Conservation (phyloP, 2,797 vertebrate genomes). For the Danionella dracula region DNA sequence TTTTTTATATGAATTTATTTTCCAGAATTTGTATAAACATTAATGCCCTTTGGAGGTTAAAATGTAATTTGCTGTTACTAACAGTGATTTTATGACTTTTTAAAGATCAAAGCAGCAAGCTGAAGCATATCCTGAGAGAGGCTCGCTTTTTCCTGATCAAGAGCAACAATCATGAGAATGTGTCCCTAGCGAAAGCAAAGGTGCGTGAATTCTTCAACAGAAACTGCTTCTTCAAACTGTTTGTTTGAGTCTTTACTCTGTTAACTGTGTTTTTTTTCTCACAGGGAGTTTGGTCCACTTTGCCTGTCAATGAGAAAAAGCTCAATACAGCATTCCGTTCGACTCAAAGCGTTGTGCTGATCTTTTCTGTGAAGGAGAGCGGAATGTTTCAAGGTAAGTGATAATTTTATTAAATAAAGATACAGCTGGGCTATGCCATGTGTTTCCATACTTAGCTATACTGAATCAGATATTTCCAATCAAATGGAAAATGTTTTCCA, state of each 20-base stretch:
- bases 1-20: too few species aligned
- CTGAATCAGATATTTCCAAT: too few species aligned
- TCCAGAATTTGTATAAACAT: too few species aligned
- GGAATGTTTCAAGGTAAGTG: constrained; percentile 94
- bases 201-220: too few species aligned
- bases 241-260: not conserved
- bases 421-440: too few species aligned
- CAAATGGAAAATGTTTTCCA: too few species aligned
- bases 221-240: not conserved
- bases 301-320: constrained; percentile 97
- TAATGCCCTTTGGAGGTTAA: too few species aligned
- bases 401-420: too few species aligned
- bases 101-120: constrained; percentile 88
- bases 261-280: not conserved
- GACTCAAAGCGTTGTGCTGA: constrained; percentile 88
- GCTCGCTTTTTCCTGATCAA: constrained; percentile 97
- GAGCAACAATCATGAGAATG: constrained; percentile 99
- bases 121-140: constrained; percentile 91
- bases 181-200: constrained; percentile 97
- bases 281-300: constrained; percentile 95
- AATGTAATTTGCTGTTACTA: not conserved
- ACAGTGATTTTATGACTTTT: not conserved
- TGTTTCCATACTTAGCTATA: too few species aligned
- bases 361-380: constrained; percentile 96
- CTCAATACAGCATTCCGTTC: constrained; percentile 90